These are phyloP conservation scores for Nephrotoma flavescens DNA, from an alignment of 2,888 invertebrate genomes.

Conservation along the genomic window DNA sequence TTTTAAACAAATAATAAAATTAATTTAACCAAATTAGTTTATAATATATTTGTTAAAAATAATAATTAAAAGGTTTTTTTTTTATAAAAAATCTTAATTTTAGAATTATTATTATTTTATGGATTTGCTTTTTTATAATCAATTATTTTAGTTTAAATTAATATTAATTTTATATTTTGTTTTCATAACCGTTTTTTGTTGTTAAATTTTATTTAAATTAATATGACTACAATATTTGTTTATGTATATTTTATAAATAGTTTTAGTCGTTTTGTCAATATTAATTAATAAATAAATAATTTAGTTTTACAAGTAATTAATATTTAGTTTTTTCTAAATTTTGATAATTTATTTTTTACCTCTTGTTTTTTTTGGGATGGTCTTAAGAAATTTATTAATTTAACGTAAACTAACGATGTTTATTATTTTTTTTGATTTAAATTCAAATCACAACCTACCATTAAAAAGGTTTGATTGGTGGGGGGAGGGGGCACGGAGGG, in stretches of 20 bases:
- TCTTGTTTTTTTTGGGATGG: not conserved
- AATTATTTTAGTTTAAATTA: not conserved
- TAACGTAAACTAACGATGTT: not conserved
- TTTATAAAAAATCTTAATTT: not conserved
- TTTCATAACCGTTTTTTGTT: not conserved
- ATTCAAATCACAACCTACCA: not conserved
- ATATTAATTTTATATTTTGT: not conserved
- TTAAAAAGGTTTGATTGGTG: not conserved
- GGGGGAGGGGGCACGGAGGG: not conserved
- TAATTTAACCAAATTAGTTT: not conserved
- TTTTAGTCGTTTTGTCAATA: not conserved
- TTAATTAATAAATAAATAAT: not conserved
- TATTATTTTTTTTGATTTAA: not conserved
- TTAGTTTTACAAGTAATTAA: not conserved
- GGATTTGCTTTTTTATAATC: not conserved
- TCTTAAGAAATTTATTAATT: not conserved
- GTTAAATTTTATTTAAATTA: not conserved
- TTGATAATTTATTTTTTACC: not conserved
- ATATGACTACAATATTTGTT: not conserved
- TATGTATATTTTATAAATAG: not conserved
- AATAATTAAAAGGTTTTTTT: not conserved
- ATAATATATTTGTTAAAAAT: not conserved
- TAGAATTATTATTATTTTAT: not conserved
- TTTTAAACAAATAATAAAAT: not conserved
- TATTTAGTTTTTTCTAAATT: not conserved